Evolutionary conservation across 2,113 vertebrate species (phyloP).

Genomic region (Colossoma macropomum): DNA sequence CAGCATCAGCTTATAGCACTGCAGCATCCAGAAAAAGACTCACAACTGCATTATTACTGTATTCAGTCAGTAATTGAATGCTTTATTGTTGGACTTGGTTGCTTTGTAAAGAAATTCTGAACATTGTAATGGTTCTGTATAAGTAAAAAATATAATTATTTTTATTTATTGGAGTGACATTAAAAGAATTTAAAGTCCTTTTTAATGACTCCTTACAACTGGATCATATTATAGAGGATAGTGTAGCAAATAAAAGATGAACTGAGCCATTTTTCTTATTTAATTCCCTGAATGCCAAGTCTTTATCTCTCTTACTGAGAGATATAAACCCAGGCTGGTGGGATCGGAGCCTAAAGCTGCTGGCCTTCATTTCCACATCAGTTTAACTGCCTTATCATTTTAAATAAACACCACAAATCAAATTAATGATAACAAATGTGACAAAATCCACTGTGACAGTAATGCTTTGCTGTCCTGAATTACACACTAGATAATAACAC

Average conservation of each 20-base stretch:
- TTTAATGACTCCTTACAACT: no score
- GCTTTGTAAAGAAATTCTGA: no score
- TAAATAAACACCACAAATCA: slow-evolving; percentile 6
- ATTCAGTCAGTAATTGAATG: slow-evolving; percentile 1
- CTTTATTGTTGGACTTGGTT: no score
- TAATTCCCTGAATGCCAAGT: not conserved
- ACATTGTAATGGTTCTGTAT: no score
- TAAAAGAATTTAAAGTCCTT: no score
- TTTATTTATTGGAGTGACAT: no score
- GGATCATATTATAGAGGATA: no score
- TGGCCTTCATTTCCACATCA: slow-evolving; percentile 13
- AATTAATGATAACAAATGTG: slow-evolving; percentile 2
- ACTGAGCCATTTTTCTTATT: no score
- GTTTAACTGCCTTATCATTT: slow-evolving; percentile 42
- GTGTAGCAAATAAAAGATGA: no score
- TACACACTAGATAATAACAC: slow-evolving; percentile 41
- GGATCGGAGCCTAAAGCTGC: not conserved
- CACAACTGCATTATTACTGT: slow-evolving; percentile 57
- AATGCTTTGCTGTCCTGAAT: not conserved
- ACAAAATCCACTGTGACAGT: slow-evolving; percentile 4
- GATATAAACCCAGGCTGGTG: not conserved
- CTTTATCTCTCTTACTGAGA: not conserved
- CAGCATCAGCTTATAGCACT: slow-evolving; percentile 60
- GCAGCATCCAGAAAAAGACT: slow-evolving; percentile 25
- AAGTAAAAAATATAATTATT: no score